Evolutionary conservation across 2,888 invertebrate genomes (phyloP).

Genomic region (Xylocampa areola): DNA sequence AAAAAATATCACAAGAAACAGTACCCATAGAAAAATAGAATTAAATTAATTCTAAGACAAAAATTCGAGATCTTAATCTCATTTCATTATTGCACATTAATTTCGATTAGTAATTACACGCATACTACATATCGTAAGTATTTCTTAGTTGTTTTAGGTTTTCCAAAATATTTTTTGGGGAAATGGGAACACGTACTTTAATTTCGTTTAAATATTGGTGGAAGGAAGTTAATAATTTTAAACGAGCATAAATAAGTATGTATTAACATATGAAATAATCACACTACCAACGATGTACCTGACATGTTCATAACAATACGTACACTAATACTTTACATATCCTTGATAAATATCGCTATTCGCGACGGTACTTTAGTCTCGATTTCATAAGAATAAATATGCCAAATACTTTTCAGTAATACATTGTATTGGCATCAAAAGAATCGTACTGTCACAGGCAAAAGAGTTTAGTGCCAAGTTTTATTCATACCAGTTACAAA

Average conservation of each 20-base stretch:
- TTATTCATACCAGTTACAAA: constrained; percentile 1
- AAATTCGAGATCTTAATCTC: constrained; percentile 37
- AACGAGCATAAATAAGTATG: constrained; percentile 9
- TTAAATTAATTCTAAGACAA: constrained; percentile 13
- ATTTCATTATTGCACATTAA: constrained; percentile 34
- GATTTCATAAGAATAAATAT: constrained; percentile 72
- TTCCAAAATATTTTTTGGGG: background rate
- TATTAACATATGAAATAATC: constrained; percentile 24
- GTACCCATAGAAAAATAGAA: constrained; percentile 1
- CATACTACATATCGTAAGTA: constrained; percentile 10
- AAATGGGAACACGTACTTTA: constrained; percentile 8
- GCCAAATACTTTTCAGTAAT: constrained; percentile 64
- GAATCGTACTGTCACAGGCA: constrained; percentile 63
- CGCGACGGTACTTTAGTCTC: constrained; percentile 60
- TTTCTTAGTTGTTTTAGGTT: background rate
- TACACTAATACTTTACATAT: constrained; percentile 44
- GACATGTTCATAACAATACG: constrained; percentile 38
- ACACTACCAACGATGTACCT: constrained; percentile 30
- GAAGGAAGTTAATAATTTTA: constrained; percentile 5
- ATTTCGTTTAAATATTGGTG: constrained; percentile 3
- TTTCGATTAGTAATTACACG: constrained; percentile 27
- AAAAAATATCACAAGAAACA: constrained; percentile 44
- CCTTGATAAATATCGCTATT: constrained; percentile 30
- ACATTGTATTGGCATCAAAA: constrained; percentile 64
- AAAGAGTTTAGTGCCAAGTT: constrained; percentile 52